phyloP scores from a whole-genome alignment of 2,888 invertebrate genomes.

The Geophilus truncorum region DNA sequence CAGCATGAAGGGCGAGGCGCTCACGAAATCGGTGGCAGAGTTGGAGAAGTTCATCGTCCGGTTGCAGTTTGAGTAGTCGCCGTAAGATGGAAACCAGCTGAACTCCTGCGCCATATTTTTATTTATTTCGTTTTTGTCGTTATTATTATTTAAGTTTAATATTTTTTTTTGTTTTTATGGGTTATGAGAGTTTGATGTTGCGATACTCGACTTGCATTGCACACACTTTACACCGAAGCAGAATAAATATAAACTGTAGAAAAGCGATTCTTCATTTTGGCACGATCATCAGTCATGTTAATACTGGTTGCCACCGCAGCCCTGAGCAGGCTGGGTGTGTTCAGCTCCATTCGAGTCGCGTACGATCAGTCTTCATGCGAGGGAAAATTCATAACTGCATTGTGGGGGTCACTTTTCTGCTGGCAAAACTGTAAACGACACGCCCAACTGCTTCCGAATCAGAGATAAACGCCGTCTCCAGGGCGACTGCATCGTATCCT shows the following conservation, averaged over 20 bases:
- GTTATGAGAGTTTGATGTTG: too few relatives aligned
- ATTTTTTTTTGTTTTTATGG: background rate
- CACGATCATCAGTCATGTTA: slow-evolving; percentile 6
- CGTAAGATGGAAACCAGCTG: slow-evolving; percentile 32
- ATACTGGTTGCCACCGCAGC: slow-evolving; percentile 14
- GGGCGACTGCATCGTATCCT: background rate
- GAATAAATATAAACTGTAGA: slow-evolving; percentile 8
- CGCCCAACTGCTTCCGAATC: background rate
- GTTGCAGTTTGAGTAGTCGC: slow-evolving; percentile 33
- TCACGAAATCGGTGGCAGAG: slow-evolving; percentile 28
- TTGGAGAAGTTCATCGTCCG: slow-evolving; percentile 32
- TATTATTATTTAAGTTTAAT: background rate
- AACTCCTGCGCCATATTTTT: slow-evolving; percentile 31
- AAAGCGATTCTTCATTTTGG: slow-evolving; percentile 13
- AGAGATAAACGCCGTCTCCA: background rate
- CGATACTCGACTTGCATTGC: too few relatives aligned
- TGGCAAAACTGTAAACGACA: background rate
- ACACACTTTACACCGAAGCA: slow-evolving; percentile 1
- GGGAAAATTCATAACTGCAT: slow-evolving; percentile 2
- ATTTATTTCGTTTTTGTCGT: background rate
- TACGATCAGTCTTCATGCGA: slow-evolving; percentile 6
- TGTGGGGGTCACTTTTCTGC: background rate
- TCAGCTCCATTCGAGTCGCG: slow-evolving; percentile 14
- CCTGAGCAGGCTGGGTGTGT: slow-evolving; percentile 3
- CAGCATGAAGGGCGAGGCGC: slow-evolving; percentile 30